Evolutionary conservation across 2,888 invertebrate genomes (phyloP).

Genomic region (Deilephila porcellus): DNA sequence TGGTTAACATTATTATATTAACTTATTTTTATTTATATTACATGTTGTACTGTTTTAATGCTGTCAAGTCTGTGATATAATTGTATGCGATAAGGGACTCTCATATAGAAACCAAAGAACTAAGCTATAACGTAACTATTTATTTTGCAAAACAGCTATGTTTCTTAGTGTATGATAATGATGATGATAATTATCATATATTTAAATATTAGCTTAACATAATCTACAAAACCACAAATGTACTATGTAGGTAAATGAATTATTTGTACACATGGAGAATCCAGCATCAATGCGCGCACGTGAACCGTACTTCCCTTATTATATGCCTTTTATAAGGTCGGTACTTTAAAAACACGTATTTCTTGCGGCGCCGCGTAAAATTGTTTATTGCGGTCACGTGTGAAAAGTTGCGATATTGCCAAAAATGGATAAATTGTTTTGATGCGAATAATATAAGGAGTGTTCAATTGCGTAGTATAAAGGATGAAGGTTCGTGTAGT

Average conservation of each 20-base stretch:
- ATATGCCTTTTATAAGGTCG: neutral
- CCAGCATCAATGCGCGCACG: neutral
- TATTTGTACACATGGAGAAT: too few relatives aligned
- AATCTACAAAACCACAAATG: too few relatives aligned
- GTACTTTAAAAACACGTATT: conserved; percentile 9
- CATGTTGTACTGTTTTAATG: too few relatives aligned
- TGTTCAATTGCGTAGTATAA: neutral
- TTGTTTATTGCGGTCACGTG: neutral
- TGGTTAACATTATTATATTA: too few relatives aligned
- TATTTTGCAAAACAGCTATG: neutral
- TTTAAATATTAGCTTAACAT: neutral
- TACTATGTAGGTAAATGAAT: too few relatives aligned
- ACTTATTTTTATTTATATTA: too few relatives aligned
- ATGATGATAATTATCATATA: neutral
- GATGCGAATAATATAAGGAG: neutral
- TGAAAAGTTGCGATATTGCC: neutral
- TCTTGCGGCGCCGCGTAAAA: conserved; percentile 11
- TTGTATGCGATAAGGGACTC: too few relatives aligned
- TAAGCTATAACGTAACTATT: neutral
- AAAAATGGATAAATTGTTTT: neutral
- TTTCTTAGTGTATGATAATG: neutral
- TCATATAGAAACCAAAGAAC: neutral
- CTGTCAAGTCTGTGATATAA: too few relatives aligned
- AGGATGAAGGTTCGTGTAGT: conserved; percentile 37
- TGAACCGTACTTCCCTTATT: neutral